Evolutionary conservation across 2,888 invertebrate species (phyloP).

Genomic region (Galerucella calmariensis): DNA sequence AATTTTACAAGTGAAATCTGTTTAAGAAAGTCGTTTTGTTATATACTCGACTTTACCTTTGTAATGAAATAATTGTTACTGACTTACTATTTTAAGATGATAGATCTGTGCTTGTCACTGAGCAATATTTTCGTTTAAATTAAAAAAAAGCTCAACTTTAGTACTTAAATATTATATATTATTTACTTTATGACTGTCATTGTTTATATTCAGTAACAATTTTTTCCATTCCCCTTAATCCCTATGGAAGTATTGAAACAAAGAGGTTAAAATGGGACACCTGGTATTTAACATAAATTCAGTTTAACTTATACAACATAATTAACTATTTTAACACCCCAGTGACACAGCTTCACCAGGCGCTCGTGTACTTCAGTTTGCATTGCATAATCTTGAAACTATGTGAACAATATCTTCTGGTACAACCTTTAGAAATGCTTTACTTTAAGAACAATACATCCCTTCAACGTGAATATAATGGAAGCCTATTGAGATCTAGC

Average conservation of each 20-base stretch:
- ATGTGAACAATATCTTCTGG: constrained; percentile 20
- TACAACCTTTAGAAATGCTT: constrained; percentile 22
- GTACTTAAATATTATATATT: no score
- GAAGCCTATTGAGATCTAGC: constrained; percentile 29
- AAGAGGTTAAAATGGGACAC: neutral
- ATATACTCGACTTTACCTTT: no score
- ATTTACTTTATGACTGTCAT: no score
- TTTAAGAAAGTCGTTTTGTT: no score
- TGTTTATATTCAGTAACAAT: neutral
- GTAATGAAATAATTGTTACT: no score
- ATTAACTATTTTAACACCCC: neutral
- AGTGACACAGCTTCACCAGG: neutral
- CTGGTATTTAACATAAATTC: neutral
- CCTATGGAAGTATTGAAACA: neutral
- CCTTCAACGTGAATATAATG: constrained; percentile 29
- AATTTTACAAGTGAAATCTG: no score
- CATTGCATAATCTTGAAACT: constrained; percentile 24
- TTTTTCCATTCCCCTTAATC: neutral
- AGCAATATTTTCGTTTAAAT: no score
- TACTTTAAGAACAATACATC: constrained; percentile 26
- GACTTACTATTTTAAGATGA: no score
- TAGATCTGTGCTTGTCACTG: no score
- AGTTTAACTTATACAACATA: neutral
- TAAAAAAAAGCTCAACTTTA: no score
- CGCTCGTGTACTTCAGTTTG: neutral